phyloP scores from a whole-genome alignment of 2,797 vertebrate genomes.

The Ctenopoma kingsleyae region DNA sequence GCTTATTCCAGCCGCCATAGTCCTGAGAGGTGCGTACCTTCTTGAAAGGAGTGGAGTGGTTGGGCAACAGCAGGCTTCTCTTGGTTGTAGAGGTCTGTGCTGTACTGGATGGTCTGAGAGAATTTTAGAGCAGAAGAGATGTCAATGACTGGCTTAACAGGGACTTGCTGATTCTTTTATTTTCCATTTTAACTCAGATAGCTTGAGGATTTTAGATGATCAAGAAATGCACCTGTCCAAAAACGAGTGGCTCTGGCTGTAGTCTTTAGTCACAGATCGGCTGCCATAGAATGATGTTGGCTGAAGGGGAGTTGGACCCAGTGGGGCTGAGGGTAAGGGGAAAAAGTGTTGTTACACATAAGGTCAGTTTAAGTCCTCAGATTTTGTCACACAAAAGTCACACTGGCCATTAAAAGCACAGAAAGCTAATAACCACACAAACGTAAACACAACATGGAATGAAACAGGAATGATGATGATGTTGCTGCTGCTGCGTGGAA shows the following conservation, averaged over 20 bases:
- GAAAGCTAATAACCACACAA: too few relatives aligned
- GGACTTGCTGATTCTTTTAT: background rate
- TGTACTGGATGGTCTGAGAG: slow-evolving; percentile 85
- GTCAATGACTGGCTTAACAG: background rate
- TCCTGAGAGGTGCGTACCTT: slow-evolving; percentile 93
- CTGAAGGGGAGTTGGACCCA: slow-evolving; percentile 91
- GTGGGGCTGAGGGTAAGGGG: slow-evolving; percentile 74
- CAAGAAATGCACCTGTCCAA: slow-evolving; percentile 89
- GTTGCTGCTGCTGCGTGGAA: too few relatives aligned
- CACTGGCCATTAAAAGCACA: too few relatives aligned
- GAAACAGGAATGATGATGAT: too few relatives aligned
- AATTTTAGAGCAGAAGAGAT: background rate
- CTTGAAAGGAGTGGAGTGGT: slow-evolving; percentile 95
- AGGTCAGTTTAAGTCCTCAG: background rate
- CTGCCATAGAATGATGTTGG: slow-evolving; percentile 94
- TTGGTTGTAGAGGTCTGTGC: slow-evolving; percentile 88
- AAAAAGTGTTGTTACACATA: background rate
- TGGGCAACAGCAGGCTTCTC: slow-evolving; percentile 92
- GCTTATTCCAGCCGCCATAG: slow-evolving; percentile 97
- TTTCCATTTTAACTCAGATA: background rate
- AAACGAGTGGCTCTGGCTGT: slow-evolving; percentile 87
- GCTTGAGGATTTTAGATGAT: background rate
- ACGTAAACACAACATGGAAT: too few relatives aligned
- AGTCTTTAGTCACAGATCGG: slow-evolving; percentile 91
- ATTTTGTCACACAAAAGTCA: background rate